Conservation (phyloP, 2,797 vertebrate species). For the Hydrophis major region DNA sequence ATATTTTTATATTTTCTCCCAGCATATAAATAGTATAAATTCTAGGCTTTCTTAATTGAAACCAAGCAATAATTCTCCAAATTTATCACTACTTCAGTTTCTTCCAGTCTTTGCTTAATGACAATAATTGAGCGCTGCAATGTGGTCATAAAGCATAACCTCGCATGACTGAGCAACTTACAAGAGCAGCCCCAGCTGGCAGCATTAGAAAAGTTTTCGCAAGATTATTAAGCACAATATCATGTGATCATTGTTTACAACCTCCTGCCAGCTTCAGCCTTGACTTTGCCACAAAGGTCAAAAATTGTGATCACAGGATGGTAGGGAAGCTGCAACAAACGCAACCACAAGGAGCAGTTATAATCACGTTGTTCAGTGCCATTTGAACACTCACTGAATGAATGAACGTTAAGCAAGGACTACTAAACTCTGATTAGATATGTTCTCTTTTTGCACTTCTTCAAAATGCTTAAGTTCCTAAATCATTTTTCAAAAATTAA, state of each 20-base stretch:
- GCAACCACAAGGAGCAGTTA: background rate
- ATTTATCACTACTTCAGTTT: background rate
- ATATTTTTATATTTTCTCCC: background rate
- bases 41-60: background rate
- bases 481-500: background rate
- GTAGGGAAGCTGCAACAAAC: background rate
- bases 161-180: background rate
- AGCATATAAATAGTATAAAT: background rate
- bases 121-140: background rate
- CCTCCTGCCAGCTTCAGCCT: background rate
- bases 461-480: background rate
- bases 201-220: background rate
- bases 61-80: background rate
- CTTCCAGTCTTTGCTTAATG: background rate
- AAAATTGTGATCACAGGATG: background rate
- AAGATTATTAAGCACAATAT: background rate
- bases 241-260: background rate
- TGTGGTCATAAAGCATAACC: background rate
- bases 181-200: background rate
- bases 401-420: background rate
- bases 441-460: background rate
- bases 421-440: background rate
- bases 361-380: background rate
- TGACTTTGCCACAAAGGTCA: background rate
- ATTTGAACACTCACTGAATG: background rate